phyloP scores from a whole-genome alignment of 1,140 invertebrate species.

The Pristionchus pacificus region DNA sequence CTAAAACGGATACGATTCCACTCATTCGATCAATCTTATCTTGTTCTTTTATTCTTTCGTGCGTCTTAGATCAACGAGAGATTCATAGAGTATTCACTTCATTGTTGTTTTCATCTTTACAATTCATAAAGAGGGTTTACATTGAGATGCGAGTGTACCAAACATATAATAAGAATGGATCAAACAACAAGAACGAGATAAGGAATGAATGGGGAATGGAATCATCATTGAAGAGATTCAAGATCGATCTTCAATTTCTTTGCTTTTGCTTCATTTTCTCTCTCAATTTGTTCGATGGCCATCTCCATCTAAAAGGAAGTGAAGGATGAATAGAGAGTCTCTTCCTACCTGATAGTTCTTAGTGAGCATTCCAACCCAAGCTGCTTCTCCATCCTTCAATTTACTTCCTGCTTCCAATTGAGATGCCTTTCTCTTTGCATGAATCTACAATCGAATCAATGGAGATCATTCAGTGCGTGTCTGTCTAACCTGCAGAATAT shows the following conservation, averaged over 20 bases:
- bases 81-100: no score
- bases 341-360: slow-evolving; percentile 32
- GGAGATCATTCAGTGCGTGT: not conserved
- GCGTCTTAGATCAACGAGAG: no score
- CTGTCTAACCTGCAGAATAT: not conserved
- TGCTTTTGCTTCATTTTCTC: not conserved
- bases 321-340: not conserved
- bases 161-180: not conserved
- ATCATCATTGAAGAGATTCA: not conserved
- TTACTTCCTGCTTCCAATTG: slow-evolving; percentile 31
- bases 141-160: no score
- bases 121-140: no score
- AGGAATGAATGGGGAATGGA: not conserved
- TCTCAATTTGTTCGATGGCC: slow-evolving; percentile 24
- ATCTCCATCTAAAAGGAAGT: slow-evolving; percentile 21
- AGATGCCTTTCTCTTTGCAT: slow-evolving; percentile 28
- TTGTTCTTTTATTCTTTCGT: no score
- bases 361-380: slow-evolving; percentile 31
- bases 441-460: slow-evolving; percentile 29
- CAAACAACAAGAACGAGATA: not conserved
- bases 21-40: no score
- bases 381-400: slow-evolving; percentile 21
- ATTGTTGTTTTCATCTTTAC: no score
- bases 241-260: not conserved
- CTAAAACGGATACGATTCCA: no score